These are phyloP conservation scores for Diabrotica virgifera DNA, from an alignment of 1,140 invertebrate genomes.

Conservation along the genomic window DNA sequence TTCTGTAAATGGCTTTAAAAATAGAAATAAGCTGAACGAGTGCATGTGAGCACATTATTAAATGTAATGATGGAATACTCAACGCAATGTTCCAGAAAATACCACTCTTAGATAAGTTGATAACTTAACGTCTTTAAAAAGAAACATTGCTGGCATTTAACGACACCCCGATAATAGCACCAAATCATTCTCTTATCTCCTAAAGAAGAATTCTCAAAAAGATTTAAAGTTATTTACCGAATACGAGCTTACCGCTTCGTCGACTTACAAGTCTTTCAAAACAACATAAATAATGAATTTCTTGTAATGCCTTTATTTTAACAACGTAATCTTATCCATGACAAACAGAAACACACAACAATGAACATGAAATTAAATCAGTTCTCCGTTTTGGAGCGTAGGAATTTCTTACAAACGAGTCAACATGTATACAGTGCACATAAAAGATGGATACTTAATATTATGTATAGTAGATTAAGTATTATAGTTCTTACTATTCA, in stretches of 20 bases:
- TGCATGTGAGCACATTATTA: no score
- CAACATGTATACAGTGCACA: constrained; percentile 20
- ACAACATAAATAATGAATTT: constrained; percentile 1
- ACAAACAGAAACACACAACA: constrained; percentile 5
- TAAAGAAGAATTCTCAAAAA: background rate
- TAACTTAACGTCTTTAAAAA: no score
- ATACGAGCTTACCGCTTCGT: background rate
- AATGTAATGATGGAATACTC: no score
- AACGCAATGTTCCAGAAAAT: no score
- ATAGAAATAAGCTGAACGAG: no score
- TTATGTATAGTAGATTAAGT: constrained; percentile 22
- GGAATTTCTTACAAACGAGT: constrained; percentile 20
- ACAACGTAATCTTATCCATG: constrained; percentile 8
- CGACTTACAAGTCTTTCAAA: background rate
- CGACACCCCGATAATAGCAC: no score
- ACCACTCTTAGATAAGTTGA: no score
- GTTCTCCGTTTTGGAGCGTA: constrained; percentile 12
- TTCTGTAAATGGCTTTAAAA: no score
- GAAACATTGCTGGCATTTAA: no score
- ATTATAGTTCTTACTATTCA: background rate
- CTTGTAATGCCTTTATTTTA: constrained; percentile 10
- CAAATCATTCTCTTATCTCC: background rate
- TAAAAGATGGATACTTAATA: constrained; percentile 19
- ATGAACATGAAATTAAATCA: constrained; percentile 23
- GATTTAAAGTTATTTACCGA: background rate